phyloP scores from a whole-genome alignment of 2,888 invertebrate species.

The Cinara cedri region DNA sequence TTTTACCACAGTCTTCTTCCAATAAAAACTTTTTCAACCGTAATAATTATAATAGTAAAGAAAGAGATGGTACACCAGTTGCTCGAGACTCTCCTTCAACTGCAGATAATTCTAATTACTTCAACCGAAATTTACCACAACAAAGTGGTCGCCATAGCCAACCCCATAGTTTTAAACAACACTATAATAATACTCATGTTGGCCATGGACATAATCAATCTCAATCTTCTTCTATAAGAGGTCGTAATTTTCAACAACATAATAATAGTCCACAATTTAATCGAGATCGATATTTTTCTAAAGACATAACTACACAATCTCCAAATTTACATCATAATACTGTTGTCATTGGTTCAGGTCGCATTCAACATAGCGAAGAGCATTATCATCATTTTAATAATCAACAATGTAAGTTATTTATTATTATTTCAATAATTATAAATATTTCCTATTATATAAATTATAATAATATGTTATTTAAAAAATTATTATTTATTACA shows the following conservation, averaged over 20 bases:
- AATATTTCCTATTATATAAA: no score
- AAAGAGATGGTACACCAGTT: not conserved
- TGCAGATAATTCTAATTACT: not conserved
- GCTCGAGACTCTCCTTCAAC: not conserved
- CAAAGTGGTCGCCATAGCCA: not conserved
- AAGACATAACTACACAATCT: not conserved
- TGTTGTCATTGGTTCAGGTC: constrained; percentile 26
- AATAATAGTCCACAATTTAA: constrained; percentile 15
- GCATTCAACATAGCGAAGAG: constrained; percentile 20
- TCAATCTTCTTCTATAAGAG: not conserved
- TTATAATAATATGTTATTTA: no score
- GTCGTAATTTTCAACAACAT: constrained; percentile 17
- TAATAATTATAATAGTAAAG: not conserved
- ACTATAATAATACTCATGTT: not conserved
- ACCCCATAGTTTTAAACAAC: constrained; percentile 2
- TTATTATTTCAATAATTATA: not conserved
- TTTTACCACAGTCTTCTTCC: not conserved
- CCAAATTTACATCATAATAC: constrained; percentile 3
- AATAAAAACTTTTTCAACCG: constrained; percentile 21
- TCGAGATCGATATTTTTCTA: constrained; percentile 36
- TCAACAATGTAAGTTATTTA: constrained; percentile 14
- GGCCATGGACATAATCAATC: not conserved
- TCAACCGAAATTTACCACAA: not conserved
- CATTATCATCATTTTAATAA: not conserved
- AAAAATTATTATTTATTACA: no score